Percentiles rank a stretch among this genome's conserved stretches.
Conservation (phyloP, 1,140 invertebrate genomes). For the Augochlora pura region DNA sequence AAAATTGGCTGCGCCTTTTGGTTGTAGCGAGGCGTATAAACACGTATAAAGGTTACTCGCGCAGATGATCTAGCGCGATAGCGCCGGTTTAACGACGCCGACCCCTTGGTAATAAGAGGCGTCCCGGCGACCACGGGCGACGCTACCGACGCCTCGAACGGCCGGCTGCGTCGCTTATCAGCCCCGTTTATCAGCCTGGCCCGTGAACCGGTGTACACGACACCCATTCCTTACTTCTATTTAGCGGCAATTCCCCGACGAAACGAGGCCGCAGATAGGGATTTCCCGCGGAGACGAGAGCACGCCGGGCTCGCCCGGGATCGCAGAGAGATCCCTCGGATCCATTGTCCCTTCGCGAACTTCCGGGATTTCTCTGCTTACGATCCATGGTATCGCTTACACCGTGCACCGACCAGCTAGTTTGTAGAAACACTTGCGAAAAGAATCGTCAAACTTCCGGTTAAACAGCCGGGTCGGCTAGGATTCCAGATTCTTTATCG, state of each 20-base stretch:
- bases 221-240: conserved; percentile 23
- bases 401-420: too few relatives aligned
- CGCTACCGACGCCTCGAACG: conserved; percentile 16
- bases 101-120: conserved; percentile 58
- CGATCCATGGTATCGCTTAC: too few relatives aligned
- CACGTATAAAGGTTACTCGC: conserved; percentile 41
- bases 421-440: background rate
- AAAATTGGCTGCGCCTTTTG: conserved; percentile 50
- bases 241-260: background rate
- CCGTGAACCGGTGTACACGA: conserved; percentile 14
- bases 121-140: conserved; percentile 39
- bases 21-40: conserved; percentile 40
- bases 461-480: background rate
- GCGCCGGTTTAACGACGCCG: conserved; percentile 53
- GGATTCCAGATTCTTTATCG: background rate
- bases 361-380: too few relatives aligned
- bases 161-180: conserved; percentile 36
- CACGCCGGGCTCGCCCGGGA: too few relatives aligned
- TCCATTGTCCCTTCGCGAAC: too few relatives aligned
- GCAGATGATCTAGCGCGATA: conserved; percentile 60
- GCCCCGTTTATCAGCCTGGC: conserved; percentile 29
- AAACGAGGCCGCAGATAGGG: background rate
- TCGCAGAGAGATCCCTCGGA: too few relatives aligned
- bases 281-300: background rate
- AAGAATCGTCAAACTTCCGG: background rate